These are phyloP conservation scores for Maconellicoccus hirsutus DNA, from an alignment of 1,140 invertebrate genomes.

Conservation along the genomic window DNA sequence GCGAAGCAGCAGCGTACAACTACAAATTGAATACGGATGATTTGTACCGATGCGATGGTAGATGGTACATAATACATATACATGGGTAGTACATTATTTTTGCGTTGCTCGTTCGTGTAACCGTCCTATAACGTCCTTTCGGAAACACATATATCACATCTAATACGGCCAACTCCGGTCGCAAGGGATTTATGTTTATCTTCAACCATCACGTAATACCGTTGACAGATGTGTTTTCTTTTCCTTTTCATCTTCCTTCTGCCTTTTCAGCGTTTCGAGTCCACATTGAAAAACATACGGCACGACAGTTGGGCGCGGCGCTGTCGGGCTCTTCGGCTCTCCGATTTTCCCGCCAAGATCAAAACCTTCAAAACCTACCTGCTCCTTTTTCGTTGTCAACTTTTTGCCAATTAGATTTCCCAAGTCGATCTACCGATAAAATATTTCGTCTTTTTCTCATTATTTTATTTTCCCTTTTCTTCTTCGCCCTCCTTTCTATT, in stretches of 20 bases:
- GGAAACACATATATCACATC: background rate
- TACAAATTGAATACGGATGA: no score
- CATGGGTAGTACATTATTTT: no score
- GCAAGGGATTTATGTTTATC: constrained; percentile 3
- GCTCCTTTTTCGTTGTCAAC: background rate
- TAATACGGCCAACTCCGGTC: background rate
- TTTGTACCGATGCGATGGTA: no score
- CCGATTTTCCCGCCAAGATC: background rate
- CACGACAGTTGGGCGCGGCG: no score
- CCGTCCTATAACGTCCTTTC: no score
- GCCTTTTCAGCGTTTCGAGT: no score
- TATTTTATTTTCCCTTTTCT: no score
- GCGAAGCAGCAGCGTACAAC: no score
- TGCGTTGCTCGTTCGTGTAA: no score
- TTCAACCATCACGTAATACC: constrained; percentile 3
- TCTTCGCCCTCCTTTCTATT: no score
- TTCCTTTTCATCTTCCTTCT: background rate
- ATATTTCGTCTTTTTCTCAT: background rate
- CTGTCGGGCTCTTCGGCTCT: background rate
- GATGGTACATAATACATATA: no score
- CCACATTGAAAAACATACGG: background rate
- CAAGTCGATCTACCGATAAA: background rate
- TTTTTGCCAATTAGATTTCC: constrained; percentile 1
- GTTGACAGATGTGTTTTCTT: constrained; percentile 8
- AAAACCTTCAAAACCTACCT: background rate